Evolutionary conservation across 1,140 invertebrate genomes (phyloP).

Genomic region (Magallana angulata): DNA sequence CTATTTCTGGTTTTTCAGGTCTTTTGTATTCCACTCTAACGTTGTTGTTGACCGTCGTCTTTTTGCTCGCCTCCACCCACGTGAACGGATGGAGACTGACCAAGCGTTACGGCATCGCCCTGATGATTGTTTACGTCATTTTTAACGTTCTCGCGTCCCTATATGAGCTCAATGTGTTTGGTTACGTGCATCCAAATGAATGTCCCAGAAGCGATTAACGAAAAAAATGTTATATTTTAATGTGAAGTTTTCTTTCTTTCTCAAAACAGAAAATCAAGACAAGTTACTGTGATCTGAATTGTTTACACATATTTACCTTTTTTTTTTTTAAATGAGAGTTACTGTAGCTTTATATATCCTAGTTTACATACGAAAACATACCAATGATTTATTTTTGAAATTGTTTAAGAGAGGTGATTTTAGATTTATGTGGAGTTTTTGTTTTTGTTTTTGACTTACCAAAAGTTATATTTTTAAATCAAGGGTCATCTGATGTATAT

Average conservation of each 20-base stretch:
- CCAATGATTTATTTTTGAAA: too few relatives aligned
- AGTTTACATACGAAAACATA: too few relatives aligned
- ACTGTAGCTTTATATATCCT: too few relatives aligned
- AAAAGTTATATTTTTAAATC: too few relatives aligned
- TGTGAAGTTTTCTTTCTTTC: neutral
- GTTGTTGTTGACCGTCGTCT: slow-evolving; percentile 74
- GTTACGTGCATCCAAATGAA: slow-evolving; percentile 75
- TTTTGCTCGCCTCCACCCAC: slow-evolving; percentile 72
- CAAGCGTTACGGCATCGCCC: slow-evolving; percentile 70
- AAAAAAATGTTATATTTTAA: neutral
- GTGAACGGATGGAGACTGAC: slow-evolving; percentile 76
- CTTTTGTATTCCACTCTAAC: slow-evolving; percentile 75
- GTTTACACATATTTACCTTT: neutral
- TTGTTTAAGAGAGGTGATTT: too few relatives aligned
- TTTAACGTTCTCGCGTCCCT: slow-evolving; percentile 73
- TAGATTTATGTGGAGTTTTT: too few relatives aligned
- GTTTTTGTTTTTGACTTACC: too few relatives aligned
- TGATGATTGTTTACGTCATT: slow-evolving; percentile 73
- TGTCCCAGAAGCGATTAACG: slow-evolving; percentile 55
- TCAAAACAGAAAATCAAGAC: neutral
- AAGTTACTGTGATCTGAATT: neutral
- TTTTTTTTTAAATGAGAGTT: too few relatives aligned
- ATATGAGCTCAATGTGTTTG: slow-evolving; percentile 79
- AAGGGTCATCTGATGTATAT: too few relatives aligned
- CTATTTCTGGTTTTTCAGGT: slow-evolving; percentile 62